Conservation (phyloP, 2,797 vertebrate genomes). For the Macropus fuliginosus region DNA sequence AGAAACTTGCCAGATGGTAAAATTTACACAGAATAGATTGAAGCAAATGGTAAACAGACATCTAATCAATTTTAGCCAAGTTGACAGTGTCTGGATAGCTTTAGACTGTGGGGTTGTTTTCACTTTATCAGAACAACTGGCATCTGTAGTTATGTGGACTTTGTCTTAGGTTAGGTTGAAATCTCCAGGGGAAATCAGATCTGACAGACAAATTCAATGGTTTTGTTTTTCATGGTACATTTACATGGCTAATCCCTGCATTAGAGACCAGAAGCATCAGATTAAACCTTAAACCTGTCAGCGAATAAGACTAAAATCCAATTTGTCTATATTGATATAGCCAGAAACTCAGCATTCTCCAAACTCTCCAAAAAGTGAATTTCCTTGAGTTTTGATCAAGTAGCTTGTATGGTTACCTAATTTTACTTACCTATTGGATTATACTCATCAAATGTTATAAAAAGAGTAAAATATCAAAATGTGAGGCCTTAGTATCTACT, state of each 20-base stretch:
- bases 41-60: slow-evolving; percentile 11
- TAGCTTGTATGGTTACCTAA: not conserved
- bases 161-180: not conserved
- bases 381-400: not conserved
- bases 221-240: not conserved
- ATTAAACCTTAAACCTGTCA: not conserved
- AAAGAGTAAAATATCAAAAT: not conserved
- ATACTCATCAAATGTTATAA: not conserved
- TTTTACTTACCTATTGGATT: not conserved
- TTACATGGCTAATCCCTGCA: not conserved
- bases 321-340: not conserved
- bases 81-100: not conserved
- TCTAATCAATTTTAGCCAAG: not conserved
- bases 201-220: not conserved
- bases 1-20: slow-evolving; percentile 34
- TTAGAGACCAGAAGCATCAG: not conserved
- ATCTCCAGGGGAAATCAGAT: not conserved
- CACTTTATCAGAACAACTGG: slow-evolving; percentile 36
- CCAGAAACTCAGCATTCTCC: not conserved
- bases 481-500: not conserved
- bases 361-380: not conserved
- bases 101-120: not conserved
- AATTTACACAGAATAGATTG: not conserved
- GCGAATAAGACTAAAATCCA: not conserved
- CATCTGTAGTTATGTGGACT: not conserved